phyloP scores from a whole-genome alignment of 2,113 vertebrate species.

The Mola mola region DNA sequence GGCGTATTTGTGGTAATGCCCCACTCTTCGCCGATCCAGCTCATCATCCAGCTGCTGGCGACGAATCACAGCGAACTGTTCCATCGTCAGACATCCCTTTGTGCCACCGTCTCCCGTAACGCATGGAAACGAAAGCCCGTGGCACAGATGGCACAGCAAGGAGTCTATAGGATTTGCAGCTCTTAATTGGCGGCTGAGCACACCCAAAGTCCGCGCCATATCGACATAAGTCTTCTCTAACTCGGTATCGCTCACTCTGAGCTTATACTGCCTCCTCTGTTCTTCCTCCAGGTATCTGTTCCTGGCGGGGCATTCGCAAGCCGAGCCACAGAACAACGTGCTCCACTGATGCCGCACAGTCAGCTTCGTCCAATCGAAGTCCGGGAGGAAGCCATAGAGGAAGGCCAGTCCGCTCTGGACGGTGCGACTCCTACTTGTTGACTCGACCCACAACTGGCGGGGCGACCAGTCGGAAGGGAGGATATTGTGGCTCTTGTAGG shows the following conservation, averaged over 20 bases:
- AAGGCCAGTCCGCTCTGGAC: conserved; percentile 93
- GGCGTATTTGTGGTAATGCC: conserved; percentile 89
- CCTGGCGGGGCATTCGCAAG: conserved; percentile 91
- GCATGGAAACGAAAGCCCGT: conserved; percentile 91
- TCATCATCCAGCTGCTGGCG: conserved; percentile 93
- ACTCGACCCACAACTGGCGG: conserved; percentile 92
- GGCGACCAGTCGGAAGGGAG: conserved; percentile 84
- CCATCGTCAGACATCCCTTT: conserved; percentile 85
- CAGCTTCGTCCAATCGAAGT: conserved; percentile 91
- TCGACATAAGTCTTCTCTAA: conserved; percentile 89
- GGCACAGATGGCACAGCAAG: conserved; percentile 93
- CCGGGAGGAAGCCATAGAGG: conserved; percentile 89
- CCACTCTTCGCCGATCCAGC: conserved; percentile 84
- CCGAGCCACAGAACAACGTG: conserved; percentile 90
- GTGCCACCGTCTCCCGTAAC: conserved; percentile 38
- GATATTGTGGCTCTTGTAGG: conserved; percentile 89
- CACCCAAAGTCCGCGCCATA: conserved; percentile 89
- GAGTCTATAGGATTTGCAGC: conserved; percentile 96
- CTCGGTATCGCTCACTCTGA: conserved; percentile 83
- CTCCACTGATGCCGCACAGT: conserved; percentile 91
- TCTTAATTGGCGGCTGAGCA: conserved; percentile 88
- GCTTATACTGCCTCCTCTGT: conserved; percentile 90
- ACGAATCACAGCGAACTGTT: conserved; percentile 92
- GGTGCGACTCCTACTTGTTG: conserved; percentile 93
- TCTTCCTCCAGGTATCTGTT: conserved; percentile 92